Conservation (phyloP, 2,797 vertebrate genomes). For the Falco rusticolus region DNA sequence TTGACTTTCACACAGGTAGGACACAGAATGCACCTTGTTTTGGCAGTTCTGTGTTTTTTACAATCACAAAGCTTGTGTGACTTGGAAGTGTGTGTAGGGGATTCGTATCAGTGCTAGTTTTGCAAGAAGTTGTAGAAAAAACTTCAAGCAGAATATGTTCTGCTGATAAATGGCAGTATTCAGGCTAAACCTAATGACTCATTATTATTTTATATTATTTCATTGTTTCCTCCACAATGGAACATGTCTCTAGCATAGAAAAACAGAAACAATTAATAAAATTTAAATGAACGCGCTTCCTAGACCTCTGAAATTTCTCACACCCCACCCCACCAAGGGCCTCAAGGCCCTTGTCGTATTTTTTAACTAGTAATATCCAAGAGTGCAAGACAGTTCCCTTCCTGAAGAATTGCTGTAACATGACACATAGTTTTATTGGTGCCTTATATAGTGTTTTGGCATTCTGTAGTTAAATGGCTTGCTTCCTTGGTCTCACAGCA, state of each 20-base stretch:
- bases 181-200: not conserved
- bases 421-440: not conserved
- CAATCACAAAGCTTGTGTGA: not conserved
- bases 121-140: not conserved
- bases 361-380: not conserved
- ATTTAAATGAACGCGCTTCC: not conserved
- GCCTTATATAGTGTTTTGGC: not conserved
- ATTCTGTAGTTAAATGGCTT: not conserved
- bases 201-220: not conserved
- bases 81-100: not conserved
- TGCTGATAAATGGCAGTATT: not conserved
- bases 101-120: not conserved
- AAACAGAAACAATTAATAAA: conserved; percentile 9
- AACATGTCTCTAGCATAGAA: conserved; percentile 9
- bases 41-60: not conserved
- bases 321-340: not conserved
- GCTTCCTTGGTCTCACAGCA: not conserved
- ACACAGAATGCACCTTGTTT: not conserved
- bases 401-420: conserved; percentile 29
- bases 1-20: not conserved
- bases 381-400: conserved; percentile 1
- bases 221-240: not conserved
- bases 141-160: not conserved
- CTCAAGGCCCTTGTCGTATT: not conserved
- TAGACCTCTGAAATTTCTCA: not conserved